phyloP scores from a whole-genome alignment of 2,888 invertebrate species.

The Sthenelais limicola region DNA sequence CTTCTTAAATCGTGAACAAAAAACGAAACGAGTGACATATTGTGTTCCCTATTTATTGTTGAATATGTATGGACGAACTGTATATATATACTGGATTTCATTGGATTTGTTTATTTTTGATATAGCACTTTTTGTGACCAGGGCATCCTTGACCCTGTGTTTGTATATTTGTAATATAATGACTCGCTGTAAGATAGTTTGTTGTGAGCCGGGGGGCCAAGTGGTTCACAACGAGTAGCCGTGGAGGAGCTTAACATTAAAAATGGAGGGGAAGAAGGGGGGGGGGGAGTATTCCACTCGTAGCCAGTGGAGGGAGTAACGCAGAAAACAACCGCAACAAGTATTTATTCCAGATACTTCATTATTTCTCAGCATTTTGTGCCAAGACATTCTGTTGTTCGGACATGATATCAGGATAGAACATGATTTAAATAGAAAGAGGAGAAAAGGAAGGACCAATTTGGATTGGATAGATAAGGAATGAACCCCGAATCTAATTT shows the following conservation, averaged over 20 bases:
- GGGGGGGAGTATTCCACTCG: slow-evolving; percentile 11
- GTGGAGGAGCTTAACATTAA: neutral
- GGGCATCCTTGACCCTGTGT: slow-evolving; percentile 32
- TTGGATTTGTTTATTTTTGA: slow-evolving; percentile 49
- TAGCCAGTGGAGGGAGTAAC: neutral
- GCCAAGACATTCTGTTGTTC: slow-evolving; percentile 34
- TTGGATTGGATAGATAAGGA: neutral
- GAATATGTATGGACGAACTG: slow-evolving; percentile 37
- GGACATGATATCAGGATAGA: slow-evolving; percentile 2
- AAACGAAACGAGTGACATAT: slow-evolving; percentile 84
- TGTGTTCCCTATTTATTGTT: slow-evolving; percentile 49
- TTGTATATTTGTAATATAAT: slow-evolving; percentile 48
- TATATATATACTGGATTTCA: slow-evolving; percentile 46
- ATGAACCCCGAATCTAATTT: too few species aligned
- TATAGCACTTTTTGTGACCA: slow-evolving; percentile 47
- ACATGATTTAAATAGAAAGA: slow-evolving; percentile 1
- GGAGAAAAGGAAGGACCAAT: slow-evolving; percentile 23
- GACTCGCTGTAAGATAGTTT: slow-evolving; percentile 43
- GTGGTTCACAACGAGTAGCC: slow-evolving; percentile 1
- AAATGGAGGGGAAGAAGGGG: neutral
- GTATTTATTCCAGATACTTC: slow-evolving; percentile 26
- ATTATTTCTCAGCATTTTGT: slow-evolving; percentile 37
- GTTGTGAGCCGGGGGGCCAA: slow-evolving; percentile 14
- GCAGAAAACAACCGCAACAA: slow-evolving; percentile 18
- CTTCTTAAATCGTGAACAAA: too few species aligned